These are phyloP conservation scores for Peromyscus nudipes DNA, from an alignment of 2,797 vertebrate species.

Conservation along the genomic window DNA sequence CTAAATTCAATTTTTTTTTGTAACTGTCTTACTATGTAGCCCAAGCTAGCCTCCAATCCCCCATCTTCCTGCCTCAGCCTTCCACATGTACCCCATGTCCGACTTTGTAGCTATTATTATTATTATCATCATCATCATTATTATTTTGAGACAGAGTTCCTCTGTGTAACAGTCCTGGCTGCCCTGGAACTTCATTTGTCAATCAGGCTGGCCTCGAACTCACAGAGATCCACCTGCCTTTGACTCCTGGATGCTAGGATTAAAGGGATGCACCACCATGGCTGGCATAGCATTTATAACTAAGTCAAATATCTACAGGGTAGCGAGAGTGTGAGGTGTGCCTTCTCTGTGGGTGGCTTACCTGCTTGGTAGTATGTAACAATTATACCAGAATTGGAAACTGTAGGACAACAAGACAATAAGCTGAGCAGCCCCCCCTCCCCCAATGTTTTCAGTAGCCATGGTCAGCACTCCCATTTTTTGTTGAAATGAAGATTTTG, in stretches of 20 bases:
- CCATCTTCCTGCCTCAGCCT: neutral
- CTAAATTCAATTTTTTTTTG: rapidly evolving
- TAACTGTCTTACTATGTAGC: neutral
- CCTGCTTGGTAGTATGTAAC: rapidly evolving
- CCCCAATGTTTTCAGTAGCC: neutral
- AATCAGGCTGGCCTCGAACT: neutral
- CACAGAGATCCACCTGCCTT: neutral
- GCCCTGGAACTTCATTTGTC: neutral
- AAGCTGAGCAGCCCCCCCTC: rapidly evolving
- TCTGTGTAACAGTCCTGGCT: neutral
- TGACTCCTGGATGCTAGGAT: neutral
- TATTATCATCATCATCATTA: no score
- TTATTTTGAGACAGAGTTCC: neutral
- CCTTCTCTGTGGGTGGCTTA: neutral
- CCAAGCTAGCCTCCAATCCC: neutral
- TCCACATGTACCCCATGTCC: neutral
- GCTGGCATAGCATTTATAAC: neutral
- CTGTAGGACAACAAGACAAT: rapidly evolving
- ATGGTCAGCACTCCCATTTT: neutral
- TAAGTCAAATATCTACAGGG: neutral
- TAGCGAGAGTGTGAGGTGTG: rapidly evolving
- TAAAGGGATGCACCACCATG: neutral
- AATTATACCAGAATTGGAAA: rapidly evolving
- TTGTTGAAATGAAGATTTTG: constrained; percentile 27
- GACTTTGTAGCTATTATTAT: neutral